Conservation (phyloP, 2,113 vertebrate genomes). For the Gymnorhina tibicen region DNA sequence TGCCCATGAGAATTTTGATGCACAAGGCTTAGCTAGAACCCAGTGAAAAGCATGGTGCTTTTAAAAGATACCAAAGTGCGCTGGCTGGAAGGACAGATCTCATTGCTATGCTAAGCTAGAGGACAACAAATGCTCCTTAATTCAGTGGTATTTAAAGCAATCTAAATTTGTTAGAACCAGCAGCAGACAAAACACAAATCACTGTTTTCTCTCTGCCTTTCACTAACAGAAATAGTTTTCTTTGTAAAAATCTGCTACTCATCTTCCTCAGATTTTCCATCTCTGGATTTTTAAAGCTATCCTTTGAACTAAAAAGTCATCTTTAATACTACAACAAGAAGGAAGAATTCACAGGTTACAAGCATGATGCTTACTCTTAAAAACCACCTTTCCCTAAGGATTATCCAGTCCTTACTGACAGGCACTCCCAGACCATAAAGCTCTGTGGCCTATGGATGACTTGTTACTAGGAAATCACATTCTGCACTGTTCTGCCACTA, state of each 20-base stretch:
- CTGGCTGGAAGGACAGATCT: background rate
- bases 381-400: background rate
- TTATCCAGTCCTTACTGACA: background rate
- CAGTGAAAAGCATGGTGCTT: background rate
- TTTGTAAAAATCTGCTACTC: background rate
- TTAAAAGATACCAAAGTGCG: accelerated
- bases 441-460: background rate
- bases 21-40: background rate
- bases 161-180: background rate
- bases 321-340: background rate
- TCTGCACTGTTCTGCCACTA: background rate
- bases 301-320: background rate
- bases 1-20: background rate
- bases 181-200: background rate
- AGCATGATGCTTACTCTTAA: background rate
- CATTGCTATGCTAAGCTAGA: background rate
- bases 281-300: background rate
- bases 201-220: background rate
- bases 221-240: background rate
- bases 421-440: background rate
- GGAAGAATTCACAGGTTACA: background rate
- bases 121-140: background rate
- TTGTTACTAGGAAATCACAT: background rate
- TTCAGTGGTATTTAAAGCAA: background rate
- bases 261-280: background rate